Conservation (phyloP, 2,888 invertebrate species). For the Plemyria rubiginata region DNA sequence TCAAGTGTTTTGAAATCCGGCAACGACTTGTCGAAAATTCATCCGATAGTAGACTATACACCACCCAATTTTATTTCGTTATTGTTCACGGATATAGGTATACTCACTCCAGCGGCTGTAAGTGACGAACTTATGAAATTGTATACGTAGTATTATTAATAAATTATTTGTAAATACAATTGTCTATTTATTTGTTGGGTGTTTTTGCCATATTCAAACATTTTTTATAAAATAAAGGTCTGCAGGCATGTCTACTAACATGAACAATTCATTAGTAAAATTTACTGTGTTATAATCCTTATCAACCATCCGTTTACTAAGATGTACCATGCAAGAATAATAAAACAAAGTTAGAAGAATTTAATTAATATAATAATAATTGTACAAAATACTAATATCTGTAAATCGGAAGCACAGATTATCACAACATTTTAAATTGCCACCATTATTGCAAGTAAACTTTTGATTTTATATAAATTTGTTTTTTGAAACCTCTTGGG, state of each 20-base stretch:
- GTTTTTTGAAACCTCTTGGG: background rate
- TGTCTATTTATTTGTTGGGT: too few species aligned
- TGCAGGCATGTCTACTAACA: too few species aligned
- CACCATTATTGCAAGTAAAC: conserved; percentile 29
- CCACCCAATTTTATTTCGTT: conserved; percentile 97
- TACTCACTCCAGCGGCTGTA: conserved; percentile 97
- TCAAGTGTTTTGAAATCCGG: conserved; percentile 79
- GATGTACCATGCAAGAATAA: conserved; percentile 53
- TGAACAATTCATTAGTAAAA: too few species aligned
- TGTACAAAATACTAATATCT: conserved; percentile 33
- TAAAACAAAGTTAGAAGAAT: conserved; percentile 33
- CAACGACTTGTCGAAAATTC: conserved; percentile 84
- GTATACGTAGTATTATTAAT: conserved; percentile 87
- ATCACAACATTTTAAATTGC: conserved; percentile 56
- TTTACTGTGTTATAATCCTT: conserved; percentile 49
- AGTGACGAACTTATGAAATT: conserved; percentile 98
- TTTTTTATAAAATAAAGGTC: too few species aligned
- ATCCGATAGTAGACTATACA: conserved; percentile 98
- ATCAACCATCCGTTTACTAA: conserved; percentile 43
- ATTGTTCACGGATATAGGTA: conserved; percentile 97
- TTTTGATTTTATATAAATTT: conserved; percentile 8
- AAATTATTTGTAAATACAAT: conserved; percentile 11
- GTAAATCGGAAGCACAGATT: conserved; percentile 57
- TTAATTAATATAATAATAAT: conserved; percentile 9
- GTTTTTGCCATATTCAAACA: too few species aligned